Conservation (phyloP, 2,113 vertebrate genomes). For the Periophthalmus modestus region DNA sequence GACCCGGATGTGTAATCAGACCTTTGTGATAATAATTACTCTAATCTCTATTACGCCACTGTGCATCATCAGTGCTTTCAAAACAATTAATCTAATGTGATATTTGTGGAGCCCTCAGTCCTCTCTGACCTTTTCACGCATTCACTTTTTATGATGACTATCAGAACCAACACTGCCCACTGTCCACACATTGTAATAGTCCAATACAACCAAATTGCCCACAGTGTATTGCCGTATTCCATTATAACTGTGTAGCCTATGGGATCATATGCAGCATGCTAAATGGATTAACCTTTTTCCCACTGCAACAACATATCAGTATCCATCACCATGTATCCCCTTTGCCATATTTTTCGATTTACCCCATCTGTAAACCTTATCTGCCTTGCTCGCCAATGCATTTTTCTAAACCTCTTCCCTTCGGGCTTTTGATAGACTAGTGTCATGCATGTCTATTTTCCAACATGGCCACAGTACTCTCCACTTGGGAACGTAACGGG, state of each 20-base stretch:
- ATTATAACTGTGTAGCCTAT: conserved; percentile 29
- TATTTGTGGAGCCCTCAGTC: conserved; percentile 10
- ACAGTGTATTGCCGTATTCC: conserved; percentile 25
- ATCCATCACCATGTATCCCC: conserved; percentile 21
- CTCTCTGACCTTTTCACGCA: conserved; percentile 36
- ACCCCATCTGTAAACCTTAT: conserved; percentile 21
- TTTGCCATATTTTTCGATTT: conserved; percentile 10
- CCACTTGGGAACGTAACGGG: conserved; percentile 34
- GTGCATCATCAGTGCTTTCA: conserved; percentile 7
- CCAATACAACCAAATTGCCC: conserved; percentile 17
- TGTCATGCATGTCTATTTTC: conserved; percentile 23
- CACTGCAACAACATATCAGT: conserved; percentile 40
- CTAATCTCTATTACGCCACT: conserved; percentile 1
- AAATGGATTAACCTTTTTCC: conserved; percentile 65
- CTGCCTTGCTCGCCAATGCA: conserved; percentile 9
- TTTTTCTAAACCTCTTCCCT: conserved; percentile 23
- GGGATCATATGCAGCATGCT: conserved; percentile 46
- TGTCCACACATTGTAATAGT: conserved; percentile 22
- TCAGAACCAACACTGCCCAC: background rate
- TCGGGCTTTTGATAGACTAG: conserved; percentile 43
- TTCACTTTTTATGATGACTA: conserved; percentile 34
- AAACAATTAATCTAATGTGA: conserved; percentile 24
- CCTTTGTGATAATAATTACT: background rate
- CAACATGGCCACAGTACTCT: conserved; percentile 6
- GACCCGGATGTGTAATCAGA: conserved; percentile 1